Conservation (phyloP, 2,888 invertebrate species). For the Leptopilina myrica region DNA sequence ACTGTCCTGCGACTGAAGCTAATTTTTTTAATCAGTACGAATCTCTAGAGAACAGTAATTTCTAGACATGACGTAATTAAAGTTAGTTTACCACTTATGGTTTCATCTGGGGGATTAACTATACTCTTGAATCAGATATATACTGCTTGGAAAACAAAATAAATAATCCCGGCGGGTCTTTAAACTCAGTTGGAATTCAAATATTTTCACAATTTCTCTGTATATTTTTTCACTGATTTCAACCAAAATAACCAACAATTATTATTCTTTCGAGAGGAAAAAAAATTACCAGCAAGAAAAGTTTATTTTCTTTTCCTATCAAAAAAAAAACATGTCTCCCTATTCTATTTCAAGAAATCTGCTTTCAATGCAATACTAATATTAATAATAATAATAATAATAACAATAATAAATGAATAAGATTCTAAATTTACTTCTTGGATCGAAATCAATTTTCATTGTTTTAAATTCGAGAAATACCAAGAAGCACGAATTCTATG, state of each 20-base stretch:
- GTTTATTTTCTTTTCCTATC: not conserved
- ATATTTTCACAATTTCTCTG: not conserved
- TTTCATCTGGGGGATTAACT: not conserved
- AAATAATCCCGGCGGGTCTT: not conserved
- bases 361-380: too few species aligned
- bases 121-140: not conserved
- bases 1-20: too few species aligned
- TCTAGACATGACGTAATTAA: not conserved
- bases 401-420: too few species aligned
- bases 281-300: not conserved
- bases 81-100: too few species aligned
- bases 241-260: not conserved
- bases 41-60: too few species aligned
- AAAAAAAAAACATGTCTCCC: not conserved
- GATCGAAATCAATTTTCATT: not conserved
- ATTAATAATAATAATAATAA: too few species aligned
- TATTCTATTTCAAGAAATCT: not conserved
- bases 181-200: constrained; percentile 3
- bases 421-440: not conserved
- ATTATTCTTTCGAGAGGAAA: not conserved
- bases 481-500: not conserved
- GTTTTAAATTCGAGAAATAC: not conserved
- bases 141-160: constrained; percentile 1
- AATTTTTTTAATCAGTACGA: too few species aligned
- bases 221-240: constrained; percentile 8